phyloP scores from a whole-genome alignment of 2,113 vertebrate genomes.

The Bolborhynchus lineola region DNA sequence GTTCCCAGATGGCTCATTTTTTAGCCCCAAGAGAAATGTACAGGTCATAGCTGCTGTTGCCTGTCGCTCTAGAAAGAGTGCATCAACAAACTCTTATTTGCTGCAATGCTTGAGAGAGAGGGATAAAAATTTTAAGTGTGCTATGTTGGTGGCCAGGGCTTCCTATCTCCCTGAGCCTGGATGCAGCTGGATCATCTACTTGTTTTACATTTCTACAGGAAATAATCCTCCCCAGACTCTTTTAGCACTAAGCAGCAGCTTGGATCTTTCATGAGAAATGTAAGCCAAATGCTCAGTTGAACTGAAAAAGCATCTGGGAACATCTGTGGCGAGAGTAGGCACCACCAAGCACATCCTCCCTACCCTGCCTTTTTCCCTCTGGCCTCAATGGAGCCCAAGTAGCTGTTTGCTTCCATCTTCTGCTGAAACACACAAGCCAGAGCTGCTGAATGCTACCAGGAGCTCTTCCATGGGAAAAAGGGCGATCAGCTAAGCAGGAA shows the following conservation, averaged over 20 bases:
- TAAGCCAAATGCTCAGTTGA: neutral
- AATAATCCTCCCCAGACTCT: neutral
- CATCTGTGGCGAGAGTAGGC: neutral
- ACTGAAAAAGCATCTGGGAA: neutral
- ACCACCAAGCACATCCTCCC: neutral
- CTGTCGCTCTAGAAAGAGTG: neutral
- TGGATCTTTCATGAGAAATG: neutral
- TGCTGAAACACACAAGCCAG: accelerated
- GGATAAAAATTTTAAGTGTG: neutral
- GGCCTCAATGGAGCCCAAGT: neutral
- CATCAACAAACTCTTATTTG: neutral
- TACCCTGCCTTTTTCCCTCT: neutral
- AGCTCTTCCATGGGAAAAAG: neutral
- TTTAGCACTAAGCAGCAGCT: neutral
- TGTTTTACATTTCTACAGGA: neutral
- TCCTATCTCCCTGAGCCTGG: neutral
- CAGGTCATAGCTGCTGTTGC: neutral
- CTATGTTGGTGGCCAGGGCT: accelerated
- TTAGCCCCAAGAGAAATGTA: neutral
- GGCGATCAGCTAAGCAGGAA: neutral
- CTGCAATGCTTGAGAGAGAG: neutral
- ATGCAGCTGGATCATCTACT: neutral
- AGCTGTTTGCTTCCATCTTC: neutral
- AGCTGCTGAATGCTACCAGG: neutral
- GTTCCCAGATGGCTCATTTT: neutral